Evolutionary conservation across 2,113 vertebrate genomes (phyloP).

Genomic region (Stigmatopora nigra): DNA sequence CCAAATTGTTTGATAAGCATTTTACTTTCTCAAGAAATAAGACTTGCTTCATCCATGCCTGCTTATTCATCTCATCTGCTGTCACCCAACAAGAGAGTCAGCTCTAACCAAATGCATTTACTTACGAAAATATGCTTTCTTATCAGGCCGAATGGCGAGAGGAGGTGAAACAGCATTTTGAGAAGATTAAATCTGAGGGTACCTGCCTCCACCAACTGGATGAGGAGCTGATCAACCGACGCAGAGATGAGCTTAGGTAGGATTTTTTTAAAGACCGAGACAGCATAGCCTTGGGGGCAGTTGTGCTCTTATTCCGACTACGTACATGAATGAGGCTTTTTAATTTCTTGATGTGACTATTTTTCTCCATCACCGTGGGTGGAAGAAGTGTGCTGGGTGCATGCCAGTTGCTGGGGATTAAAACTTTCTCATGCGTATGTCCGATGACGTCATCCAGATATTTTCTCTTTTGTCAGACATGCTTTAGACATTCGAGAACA

Average conservation of each 20-base stretch:
- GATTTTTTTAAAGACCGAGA: constrained; percentile 1
- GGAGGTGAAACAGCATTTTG: constrained; percentile 95
- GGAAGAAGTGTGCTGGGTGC: constrained; percentile 22
- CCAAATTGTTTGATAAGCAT: too few relatives aligned
- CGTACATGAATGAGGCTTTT: constrained; percentile 6
- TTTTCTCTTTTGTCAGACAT: constrained; percentile 70
- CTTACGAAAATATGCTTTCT: constrained; percentile 41
- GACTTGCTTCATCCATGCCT: neutral
- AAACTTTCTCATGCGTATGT: constrained; percentile 33
- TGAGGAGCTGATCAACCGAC: constrained; percentile 89
- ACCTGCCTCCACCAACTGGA: constrained; percentile 93
- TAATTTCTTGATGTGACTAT: constrained; percentile 13
- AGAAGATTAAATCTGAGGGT: constrained; percentile 97
- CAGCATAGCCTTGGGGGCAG: neutral
- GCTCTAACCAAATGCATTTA: neutral
- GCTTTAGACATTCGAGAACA: constrained; percentile 94
- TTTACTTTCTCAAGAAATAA: too few relatives aligned
- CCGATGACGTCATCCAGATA: constrained; percentile 32
- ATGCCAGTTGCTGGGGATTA: constrained; percentile 29
- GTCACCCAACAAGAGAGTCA: neutral
- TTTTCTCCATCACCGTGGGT: constrained; percentile 19
- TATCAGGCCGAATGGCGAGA: constrained; percentile 92
- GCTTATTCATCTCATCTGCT: constrained; percentile 6
- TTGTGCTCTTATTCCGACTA: neutral
- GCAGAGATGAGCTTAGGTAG: constrained; percentile 91